Conservation (phyloP, 2,797 vertebrate genomes). For the Diceros bicornis region DNA sequence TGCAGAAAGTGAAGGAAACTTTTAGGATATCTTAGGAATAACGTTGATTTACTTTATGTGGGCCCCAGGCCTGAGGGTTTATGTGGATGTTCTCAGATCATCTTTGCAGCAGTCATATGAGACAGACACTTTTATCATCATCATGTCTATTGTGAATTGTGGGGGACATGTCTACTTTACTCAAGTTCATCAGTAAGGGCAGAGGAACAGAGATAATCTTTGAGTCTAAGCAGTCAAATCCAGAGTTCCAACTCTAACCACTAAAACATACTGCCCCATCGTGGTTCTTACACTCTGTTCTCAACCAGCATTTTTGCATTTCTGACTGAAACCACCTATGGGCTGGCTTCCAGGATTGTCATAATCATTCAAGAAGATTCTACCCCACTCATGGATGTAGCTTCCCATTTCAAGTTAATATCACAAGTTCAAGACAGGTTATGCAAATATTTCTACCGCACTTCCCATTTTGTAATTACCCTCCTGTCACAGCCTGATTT, state of each 20-base stretch:
- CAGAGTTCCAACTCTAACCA: neutral
- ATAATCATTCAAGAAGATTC: conserved; percentile 1
- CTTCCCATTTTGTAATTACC: conserved; percentile 36
- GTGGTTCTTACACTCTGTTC: neutral
- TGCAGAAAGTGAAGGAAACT: conserved; percentile 18
- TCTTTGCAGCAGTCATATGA: neutral
- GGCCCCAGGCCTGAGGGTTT: neutral
- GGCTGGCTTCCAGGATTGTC: neutral
- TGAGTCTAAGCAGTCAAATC: neutral
- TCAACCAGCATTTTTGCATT: neutral
- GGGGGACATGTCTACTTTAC: neutral
- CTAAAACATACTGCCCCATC: neutral
- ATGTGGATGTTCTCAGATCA: neutral
- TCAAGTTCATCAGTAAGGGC: neutral
- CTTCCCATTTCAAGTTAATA: conserved; percentile 21
- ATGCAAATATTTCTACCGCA: conserved; percentile 70
- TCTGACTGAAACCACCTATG: neutral
- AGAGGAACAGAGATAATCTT: neutral
- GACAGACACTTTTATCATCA: neutral
- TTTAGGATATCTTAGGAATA: conserved; percentile 14
- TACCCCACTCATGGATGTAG: neutral
- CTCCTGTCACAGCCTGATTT: conserved; percentile 52
- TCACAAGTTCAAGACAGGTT: conserved; percentile 25
- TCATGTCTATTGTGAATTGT: neutral
- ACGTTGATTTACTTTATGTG: neutral